phyloP scores from a whole-genome alignment of 2,888 invertebrate genomes.

The Meganola albula region DNA sequence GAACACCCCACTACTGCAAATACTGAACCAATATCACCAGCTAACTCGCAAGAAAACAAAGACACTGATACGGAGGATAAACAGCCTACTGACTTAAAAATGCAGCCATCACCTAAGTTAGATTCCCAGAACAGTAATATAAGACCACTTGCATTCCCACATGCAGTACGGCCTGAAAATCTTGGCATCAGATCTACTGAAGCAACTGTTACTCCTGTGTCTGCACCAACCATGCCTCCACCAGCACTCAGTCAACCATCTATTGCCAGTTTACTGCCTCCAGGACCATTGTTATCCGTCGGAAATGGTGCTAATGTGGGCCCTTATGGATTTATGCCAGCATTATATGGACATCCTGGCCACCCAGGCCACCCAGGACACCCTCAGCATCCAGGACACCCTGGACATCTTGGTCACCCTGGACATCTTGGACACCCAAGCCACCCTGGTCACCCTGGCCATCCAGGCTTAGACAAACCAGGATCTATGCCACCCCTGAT shows the following conservation, averaged over 20 bases:
- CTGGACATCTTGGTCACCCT: constrained; percentile 27
- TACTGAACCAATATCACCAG: constrained; percentile 67
- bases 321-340: constrained; percentile 80
- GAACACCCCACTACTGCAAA: constrained; percentile 61
- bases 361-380: constrained; percentile 41
- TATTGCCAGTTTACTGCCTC: constrained; percentile 75
- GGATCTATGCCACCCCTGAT: constrained; percentile 56
- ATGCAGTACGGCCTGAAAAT: constrained; percentile 61
- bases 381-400: constrained; percentile 30
- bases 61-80: constrained; percentile 66
- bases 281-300: constrained; percentile 79
- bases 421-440: constrained; percentile 49
- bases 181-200: constrained; percentile 58
- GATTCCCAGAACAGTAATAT: constrained; percentile 47
- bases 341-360: constrained; percentile 60
- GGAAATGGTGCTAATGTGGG: constrained; percentile 76
- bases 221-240: constrained; percentile 63
- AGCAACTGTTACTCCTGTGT: constrained; percentile 49
- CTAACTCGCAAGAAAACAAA: constrained; percentile 64
- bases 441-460: constrained; percentile 36
- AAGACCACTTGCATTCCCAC: constrained; percentile 54
- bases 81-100: constrained; percentile 67
- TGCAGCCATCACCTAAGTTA: constrained; percentile 54
- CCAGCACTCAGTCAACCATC: constrained; percentile 75
- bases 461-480: constrained; percentile 62